These are phyloP conservation scores for Barnardius zonarius DNA, from an alignment of 2,113 vertebrate species.

Conservation along the genomic window DNA sequence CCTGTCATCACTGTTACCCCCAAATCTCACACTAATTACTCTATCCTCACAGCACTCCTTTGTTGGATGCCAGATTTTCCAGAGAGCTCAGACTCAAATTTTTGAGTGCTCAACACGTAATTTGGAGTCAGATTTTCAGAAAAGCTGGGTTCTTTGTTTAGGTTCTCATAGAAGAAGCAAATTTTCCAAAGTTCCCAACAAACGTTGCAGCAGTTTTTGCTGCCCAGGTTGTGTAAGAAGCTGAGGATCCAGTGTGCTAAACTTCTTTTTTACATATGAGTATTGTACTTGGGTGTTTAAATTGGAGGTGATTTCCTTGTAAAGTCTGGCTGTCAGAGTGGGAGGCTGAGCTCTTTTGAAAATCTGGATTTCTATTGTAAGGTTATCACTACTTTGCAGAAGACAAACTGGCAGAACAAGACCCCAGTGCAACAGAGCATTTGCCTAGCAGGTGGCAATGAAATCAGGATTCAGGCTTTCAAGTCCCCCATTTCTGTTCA, in stretches of 20 bases:
- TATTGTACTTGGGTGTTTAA: background rate
- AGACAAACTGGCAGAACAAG: background rate
- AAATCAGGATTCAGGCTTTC: background rate
- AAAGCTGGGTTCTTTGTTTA: background rate
- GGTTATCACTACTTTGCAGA: background rate
- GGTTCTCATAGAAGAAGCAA: background rate
- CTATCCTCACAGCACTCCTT: background rate
- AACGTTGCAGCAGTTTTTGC: background rate
- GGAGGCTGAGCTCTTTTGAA: slow-evolving; percentile 2
- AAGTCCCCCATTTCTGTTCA: background rate
- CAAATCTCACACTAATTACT: slow-evolving; percentile 10
- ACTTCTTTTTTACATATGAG: background rate
- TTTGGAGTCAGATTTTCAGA: background rate
- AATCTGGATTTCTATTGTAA: background rate
- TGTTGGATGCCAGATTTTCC: background rate
- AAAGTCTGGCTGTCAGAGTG: slow-evolving; percentile 28
- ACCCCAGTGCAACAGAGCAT: background rate
- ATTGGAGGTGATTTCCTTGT: background rate
- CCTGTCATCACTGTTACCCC: background rate
- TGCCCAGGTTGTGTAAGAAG: background rate
- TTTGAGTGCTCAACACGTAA: background rate
- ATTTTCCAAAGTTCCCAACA: background rate
- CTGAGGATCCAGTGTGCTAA: background rate
- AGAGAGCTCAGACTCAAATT: background rate
- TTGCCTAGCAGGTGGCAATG: background rate